Conservation (phyloP, 2,113 vertebrate genomes). For the Daboia siamensis region DNA sequence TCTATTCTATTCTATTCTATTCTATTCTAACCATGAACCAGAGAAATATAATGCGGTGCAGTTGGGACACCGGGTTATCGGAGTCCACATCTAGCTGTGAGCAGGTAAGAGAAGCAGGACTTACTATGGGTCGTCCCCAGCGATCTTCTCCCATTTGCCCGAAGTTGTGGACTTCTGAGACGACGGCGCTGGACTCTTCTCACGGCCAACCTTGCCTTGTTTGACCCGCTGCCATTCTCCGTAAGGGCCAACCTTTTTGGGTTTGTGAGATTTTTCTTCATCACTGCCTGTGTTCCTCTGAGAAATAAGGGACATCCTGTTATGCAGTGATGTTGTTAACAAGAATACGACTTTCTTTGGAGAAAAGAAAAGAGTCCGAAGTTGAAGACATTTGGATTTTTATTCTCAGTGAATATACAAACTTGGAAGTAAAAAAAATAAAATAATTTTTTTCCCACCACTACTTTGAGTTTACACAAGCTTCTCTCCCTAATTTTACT, state of each 20-base stretch:
- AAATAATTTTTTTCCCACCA: neutral
- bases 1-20: too few relatives aligned
- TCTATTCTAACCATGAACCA: neutral
- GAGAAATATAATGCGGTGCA: neutral
- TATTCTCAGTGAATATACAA: neutral
- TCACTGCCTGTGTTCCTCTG: constrained; percentile 65
- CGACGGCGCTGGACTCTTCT: constrained; percentile 24
- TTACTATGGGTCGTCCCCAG: constrained; percentile 77
- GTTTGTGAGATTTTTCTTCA: constrained; percentile 57
- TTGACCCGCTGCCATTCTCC: constrained; percentile 85
- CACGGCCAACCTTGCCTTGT: constrained; percentile 49
- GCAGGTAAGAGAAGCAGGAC: constrained; percentile 41
- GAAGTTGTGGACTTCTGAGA: constrained; percentile 72
- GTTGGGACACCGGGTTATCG: too few relatives aligned
- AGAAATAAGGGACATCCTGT: constrained; percentile 36
- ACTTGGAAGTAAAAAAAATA: neutral
- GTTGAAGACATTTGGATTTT: neutral
- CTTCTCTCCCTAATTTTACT: neutral
- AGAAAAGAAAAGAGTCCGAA: neutral
- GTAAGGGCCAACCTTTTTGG: constrained; percentile 77
- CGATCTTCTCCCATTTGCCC: constrained; percentile 84
- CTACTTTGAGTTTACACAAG: neutral
- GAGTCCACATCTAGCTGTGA: neutral
- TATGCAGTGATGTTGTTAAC: neutral
- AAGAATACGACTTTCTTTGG: neutral